A percentile compares a stretch with the other conserved stretches of the same genome.
phyloP scores from a whole-genome alignment of 2,888 invertebrate species.

The Dolichopus griseipennis region DNA sequence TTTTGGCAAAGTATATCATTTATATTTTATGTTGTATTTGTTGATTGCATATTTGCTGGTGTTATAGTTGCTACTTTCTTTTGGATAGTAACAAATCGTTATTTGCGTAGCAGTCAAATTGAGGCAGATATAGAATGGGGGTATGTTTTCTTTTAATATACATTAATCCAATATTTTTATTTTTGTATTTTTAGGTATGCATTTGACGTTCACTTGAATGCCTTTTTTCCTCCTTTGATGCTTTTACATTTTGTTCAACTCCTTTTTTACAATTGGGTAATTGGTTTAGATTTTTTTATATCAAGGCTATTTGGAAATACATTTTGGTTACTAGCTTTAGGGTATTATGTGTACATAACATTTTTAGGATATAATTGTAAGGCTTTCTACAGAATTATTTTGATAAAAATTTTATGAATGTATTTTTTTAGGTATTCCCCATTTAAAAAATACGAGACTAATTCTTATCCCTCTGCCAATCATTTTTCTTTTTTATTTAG shows the following conservation, averaged over 20 bases:
- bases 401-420: slow-evolving; percentile 8
- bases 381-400: slow-evolving; percentile 36
- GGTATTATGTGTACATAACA: slow-evolving; percentile 93
- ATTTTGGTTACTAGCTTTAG: slow-evolving; percentile 81
- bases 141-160: not conserved
- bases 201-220: slow-evolving; percentile 97
- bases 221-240: slow-evolving; percentile 93
- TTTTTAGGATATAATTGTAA: slow-evolving; percentile 93
- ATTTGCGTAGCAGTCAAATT: slow-evolving; percentile 34
- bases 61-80: slow-evolving; percentile 76
- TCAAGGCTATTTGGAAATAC: slow-evolving; percentile 83
- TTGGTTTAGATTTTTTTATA: slow-evolving; percentile 66
- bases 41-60: slow-evolving; percentile 89
- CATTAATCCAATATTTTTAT: not conserved
- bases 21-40: slow-evolving; percentile 81
- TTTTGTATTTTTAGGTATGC: slow-evolving; percentile 51
- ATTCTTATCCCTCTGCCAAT: slow-evolving; percentile 77
- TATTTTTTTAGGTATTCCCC: slow-evolving; percentile 63
- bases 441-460: slow-evolving; percentile 73
- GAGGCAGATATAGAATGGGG: slow-evolving; percentile 82
- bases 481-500: slow-evolving; percentile 65
- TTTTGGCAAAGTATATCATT: slow-evolving; percentile 67
- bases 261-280: slow-evolving; percentile 74
- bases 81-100: slow-evolving; percentile 59
- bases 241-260: slow-evolving; percentile 89